Conservation (phyloP, 2,113 vertebrate species). For the Stegostoma tigrinum region DNA sequence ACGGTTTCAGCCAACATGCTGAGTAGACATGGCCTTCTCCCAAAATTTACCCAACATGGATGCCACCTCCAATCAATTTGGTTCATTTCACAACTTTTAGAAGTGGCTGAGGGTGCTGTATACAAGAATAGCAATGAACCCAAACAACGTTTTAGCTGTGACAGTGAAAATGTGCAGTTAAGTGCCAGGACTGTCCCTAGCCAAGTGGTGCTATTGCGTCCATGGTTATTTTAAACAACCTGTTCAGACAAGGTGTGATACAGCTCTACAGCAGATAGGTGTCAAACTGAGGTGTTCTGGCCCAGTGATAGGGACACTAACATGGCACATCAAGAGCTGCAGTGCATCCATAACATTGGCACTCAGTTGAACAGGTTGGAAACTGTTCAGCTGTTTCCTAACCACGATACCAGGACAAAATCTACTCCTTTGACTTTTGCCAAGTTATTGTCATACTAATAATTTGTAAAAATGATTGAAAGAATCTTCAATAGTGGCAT, state of each 20-base stretch:
- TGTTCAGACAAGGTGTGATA: too few relatives aligned
- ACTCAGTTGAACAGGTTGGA: neutral
- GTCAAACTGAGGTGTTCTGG: too few relatives aligned
- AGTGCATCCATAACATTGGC: neutral
- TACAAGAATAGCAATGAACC: neutral
- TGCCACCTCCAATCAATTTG: neutral
- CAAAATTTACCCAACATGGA: neutral
- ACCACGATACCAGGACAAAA: neutral
- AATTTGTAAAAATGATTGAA: neutral
- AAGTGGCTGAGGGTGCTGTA: neutral
- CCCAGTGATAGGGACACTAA: too few relatives aligned
- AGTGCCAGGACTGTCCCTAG: neutral
- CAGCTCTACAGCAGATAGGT: too few relatives aligned
- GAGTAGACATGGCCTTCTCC: neutral
- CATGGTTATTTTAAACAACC: too few relatives aligned
- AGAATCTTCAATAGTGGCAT: neutral
- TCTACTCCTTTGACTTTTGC: neutral
- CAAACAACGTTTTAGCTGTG: neutral
- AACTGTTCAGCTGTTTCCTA: neutral
- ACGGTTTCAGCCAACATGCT: neutral
- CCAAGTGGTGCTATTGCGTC: neutral
- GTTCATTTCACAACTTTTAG: neutral
- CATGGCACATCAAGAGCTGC: neutral
- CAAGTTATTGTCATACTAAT: neutral
- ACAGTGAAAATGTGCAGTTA: neutral